A percentile compares a stretch with the other conserved stretches of the same genome.
These are phyloP conservation scores for Amphiprion clarkii DNA, from an alignment of 2,797 vertebrate species.

Conservation along the genomic window DNA sequence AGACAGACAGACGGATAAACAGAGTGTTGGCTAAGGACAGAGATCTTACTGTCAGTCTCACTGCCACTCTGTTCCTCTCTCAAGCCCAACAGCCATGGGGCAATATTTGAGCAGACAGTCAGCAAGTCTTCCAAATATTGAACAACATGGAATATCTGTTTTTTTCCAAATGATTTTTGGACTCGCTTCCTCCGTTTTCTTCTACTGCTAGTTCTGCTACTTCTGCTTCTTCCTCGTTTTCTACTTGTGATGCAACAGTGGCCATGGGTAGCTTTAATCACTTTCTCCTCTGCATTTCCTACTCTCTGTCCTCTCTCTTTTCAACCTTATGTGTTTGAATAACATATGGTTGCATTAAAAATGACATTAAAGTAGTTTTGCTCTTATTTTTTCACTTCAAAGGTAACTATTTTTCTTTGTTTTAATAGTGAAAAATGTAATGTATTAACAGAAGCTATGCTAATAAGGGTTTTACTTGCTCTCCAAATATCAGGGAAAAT, in stretches of 20 bases:
- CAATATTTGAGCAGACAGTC: slow-evolving; percentile 91
- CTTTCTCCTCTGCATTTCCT: slow-evolving; percentile 32
- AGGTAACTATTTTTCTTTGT: neutral
- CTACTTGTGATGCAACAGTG: slow-evolving; percentile 68
- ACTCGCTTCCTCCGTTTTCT: slow-evolving; percentile 66
- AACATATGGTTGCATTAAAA: neutral
- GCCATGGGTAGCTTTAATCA: slow-evolving; percentile 50
- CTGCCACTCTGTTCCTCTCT: slow-evolving; percentile 86
- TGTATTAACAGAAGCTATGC: neutral
- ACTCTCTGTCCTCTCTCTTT: slow-evolving; percentile 5
- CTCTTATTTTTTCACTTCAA: neutral
- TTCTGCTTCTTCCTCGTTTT: slow-evolving; percentile 58
- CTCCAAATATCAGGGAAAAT: neutral
- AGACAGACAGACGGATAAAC: slow-evolving; percentile 90
- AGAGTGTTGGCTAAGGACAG: slow-evolving; percentile 86
- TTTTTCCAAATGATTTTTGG: slow-evolving; percentile 79
- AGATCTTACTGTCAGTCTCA: slow-evolving; percentile 89
- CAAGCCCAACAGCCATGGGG: slow-evolving; percentile 85
- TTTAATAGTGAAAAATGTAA: neutral
- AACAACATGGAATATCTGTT: slow-evolving; percentile 85
- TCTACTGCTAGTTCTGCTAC: slow-evolving; percentile 39
- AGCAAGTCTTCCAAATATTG: slow-evolving; percentile 89
- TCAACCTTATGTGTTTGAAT: neutral
- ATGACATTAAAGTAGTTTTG: neutral
- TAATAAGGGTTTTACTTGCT: slow-evolving; percentile 4